phyloP scores from a whole-genome alignment of 2,888 invertebrate genomes.

The Thera obeliscata region DNA sequence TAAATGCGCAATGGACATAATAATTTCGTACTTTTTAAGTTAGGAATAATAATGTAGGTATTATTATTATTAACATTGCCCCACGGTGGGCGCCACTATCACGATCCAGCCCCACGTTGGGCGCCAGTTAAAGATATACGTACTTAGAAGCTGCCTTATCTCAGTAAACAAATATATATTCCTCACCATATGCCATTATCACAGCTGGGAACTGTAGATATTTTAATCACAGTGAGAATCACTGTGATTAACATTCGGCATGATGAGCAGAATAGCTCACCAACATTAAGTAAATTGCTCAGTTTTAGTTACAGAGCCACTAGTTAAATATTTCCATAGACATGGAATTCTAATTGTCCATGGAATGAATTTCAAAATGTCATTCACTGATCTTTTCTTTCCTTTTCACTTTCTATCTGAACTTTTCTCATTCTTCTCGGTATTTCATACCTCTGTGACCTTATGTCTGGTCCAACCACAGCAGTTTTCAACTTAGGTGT shows the following conservation, averaged over 20 bases:
- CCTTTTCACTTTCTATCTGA: neutral
- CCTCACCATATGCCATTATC: neutral
- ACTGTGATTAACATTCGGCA: neutral
- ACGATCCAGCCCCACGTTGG: conserved; percentile 5
- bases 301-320: too few relatives aligned
- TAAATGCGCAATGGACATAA: too few relatives aligned
- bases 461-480: neutral
- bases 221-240: conserved; percentile 1
- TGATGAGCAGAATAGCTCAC: too few relatives aligned
- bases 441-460: neutral
- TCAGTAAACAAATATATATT: neutral
- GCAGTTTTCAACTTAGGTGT: neutral
- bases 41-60: too few relatives aligned
- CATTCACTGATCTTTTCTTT: too few relatives aligned
- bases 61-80: neutral
- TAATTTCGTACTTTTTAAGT: too few relatives aligned
- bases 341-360: neutral
- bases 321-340: conserved; percentile 4
- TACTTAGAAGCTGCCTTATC: neutral
- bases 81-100: conserved; percentile 3
- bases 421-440: neutral
- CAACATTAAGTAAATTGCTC: too few relatives aligned
- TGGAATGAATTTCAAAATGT: too few relatives aligned
- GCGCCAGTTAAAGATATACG: neutral
- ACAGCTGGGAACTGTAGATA: conserved; percentile 2